Evolutionary conservation across 2,888 invertebrate genomes (phyloP).

Genomic region (Platycnemis pennipes): DNA sequence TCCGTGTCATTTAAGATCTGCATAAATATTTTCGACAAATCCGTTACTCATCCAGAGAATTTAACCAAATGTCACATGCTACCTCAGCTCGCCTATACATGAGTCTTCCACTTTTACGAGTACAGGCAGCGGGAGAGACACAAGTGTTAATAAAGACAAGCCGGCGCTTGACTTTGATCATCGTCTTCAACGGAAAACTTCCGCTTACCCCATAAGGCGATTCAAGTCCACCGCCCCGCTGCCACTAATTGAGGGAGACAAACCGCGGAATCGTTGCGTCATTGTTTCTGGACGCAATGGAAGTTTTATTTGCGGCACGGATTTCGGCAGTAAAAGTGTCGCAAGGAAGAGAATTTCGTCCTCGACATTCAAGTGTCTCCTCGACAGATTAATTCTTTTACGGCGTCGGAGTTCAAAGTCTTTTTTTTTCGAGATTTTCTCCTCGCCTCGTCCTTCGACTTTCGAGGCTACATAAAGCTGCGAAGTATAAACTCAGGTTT

Average conservation of each 20-base stretch:
- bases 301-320: constrained; percentile 6
- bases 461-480: background rate
- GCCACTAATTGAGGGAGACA: background rate
- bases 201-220: background rate
- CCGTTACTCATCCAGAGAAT: no score
- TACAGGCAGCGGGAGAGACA: no score
- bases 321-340: constrained; percentile 39
- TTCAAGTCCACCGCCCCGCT: background rate
- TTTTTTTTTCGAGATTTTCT: background rate
- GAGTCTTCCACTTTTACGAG: no score
- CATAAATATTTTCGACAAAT: no score
- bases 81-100: no score
- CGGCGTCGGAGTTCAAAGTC: constrained; percentile 16
- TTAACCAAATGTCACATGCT: no score
- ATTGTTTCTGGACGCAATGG: background rate
- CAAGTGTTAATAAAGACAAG: no score
- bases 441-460: background rate
- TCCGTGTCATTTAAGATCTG: no score
- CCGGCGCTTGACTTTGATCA: no score
- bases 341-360: background rate
- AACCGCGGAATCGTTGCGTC: background rate
- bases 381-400: constrained; percentile 48
- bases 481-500: constrained; percentile 24
- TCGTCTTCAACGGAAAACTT: background rate
- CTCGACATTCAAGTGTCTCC: background rate